A percentile compares a stretch with the other conserved stretches of the same genome.
These are phyloP conservation scores for Balanococcus diminutus DNA, from an alignment of 2,888 invertebrate genomes.

Conservation along the genomic window DNA sequence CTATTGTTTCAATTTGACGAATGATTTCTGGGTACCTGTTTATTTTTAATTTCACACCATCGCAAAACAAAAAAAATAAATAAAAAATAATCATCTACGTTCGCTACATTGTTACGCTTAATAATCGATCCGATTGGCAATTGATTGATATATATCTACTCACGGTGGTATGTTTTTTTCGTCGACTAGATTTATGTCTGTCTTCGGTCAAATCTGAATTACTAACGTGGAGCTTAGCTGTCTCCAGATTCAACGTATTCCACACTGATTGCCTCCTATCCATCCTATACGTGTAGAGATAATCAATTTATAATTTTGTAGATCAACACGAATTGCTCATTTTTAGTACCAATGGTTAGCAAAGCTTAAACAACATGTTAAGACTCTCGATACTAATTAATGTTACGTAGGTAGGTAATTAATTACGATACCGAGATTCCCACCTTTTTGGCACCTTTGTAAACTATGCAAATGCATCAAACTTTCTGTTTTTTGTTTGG, in stretches of 20 bases:
- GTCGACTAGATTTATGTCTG: conserved; percentile 47
- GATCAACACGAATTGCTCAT: too few species aligned
- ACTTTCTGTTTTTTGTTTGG: background rate
- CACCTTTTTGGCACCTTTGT: conserved; percentile 54
- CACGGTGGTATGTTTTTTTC: conserved; percentile 46
- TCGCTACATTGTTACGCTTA: background rate
- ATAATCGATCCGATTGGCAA: background rate
- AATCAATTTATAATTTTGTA: too few species aligned
- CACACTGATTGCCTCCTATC: conserved; percentile 51
- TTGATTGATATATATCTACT: background rate
- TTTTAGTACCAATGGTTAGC: background rate
- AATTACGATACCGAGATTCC: conserved; percentile 16
- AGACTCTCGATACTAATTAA: background rate
- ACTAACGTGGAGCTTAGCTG: conserved; percentile 53
- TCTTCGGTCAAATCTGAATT: conserved; percentile 29
- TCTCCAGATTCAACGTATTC: conserved; percentile 52
- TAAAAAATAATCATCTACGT: background rate
- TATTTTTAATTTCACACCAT: background rate
- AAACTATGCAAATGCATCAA: background rate
- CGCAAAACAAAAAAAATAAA: background rate
- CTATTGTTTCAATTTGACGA: background rate
- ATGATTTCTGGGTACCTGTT: background rate
- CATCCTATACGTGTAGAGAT: background rate
- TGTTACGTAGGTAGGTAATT: background rate
- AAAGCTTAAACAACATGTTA: background rate